phyloP scores from a whole-genome alignment of 2,797 vertebrate species.

The Gobionotothen gibberifrons region DNA sequence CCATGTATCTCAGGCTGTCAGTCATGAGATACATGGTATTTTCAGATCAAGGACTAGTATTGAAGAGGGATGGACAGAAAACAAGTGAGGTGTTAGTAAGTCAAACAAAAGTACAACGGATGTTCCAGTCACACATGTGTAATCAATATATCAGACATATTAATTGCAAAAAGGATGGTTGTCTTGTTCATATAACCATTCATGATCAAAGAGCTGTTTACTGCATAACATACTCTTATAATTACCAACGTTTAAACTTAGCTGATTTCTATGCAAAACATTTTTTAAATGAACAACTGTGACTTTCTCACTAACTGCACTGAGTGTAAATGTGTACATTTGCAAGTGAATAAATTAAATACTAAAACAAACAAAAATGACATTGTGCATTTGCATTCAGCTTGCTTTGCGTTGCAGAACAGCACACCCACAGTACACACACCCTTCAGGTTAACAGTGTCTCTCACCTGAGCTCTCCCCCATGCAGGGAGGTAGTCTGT shows the following conservation, averaged over 20 bases:
- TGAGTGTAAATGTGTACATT: conserved; percentile 58
- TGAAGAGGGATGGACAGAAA: background rate
- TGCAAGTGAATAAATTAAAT: conserved; percentile 69
- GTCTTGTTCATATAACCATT: conserved; percentile 8
- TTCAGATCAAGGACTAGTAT: background rate
- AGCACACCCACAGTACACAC: conserved; percentile 33
- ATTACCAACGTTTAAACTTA: conserved; percentile 17
- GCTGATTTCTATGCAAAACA: conserved; percentile 7
- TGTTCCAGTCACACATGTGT: background rate
- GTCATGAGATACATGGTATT: conserved; percentile 3
- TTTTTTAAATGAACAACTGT: conserved; percentile 28
- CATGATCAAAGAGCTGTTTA: conserved; percentile 22
- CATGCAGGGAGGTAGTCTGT: conserved; percentile 90
- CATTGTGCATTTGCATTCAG: conserved; percentile 32
- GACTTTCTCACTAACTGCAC: conserved; percentile 60
- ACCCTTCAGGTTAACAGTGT: conserved; percentile 79
- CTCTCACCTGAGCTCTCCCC: conserved; percentile 87
- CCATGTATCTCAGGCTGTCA: no score
- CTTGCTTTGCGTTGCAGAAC: conserved; percentile 22
- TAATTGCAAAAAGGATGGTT: conserved; percentile 19
- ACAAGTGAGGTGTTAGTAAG: background rate
- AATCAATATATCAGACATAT: conserved; percentile 19
- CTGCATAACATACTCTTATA: conserved; percentile 11
- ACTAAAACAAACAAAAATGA: conserved; percentile 47
- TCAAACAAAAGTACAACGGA: background rate